Base-by-base conservation (phyloP, 2,113 vertebrate genomes). In the Chloropsis hardwickii region DNA sequence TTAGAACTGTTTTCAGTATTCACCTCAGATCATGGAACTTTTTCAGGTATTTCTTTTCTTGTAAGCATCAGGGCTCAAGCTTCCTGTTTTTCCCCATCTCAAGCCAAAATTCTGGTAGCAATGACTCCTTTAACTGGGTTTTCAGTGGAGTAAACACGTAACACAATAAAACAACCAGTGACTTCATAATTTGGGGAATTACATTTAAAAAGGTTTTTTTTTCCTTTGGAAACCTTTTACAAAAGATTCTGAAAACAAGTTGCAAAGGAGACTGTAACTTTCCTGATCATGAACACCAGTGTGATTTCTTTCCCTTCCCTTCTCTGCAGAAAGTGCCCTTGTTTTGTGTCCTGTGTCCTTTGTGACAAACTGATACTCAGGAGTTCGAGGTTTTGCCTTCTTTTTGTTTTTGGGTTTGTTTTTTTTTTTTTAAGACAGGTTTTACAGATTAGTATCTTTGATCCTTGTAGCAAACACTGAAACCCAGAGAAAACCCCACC, bases 121-220 rank as follows among this genome's bases (percentile, higher is more conserved):
- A 35, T 13, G 22, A n/a, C 13, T 58, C 40, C 18, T 58, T 67
- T 39, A 64, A n/a, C 12, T 74, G 25, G 4, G 6, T 35, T 40
- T 85, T 80, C 22, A 37, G 37, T 1, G 1, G 35, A 69, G 27
- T 53, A 12, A 77, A 33, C 4, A 23, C 0, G 0, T 39, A 79
- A 80, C 33, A 39, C 22, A 61, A 11, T 53, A 37, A 76, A 88
- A 31, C 10, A 50, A 35, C 3, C 13, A 51, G 44, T 23, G 27
- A 50, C 48, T 57, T 76, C 37, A 28, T n/a, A 5, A 23, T 51
- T 44, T 56, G 15, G 22, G 35, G 12, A 79, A 77, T 61, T 71
- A 70, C 15, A 21, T 65, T 72, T 61, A 27, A 23, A 88, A 47
- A 4, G 1, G 0, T 3, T 66, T 51, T 48, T 65, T 35, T 25